phyloP scores from a whole-genome alignment of 2,888 invertebrate species.

The Melipona bicolor region DNA sequence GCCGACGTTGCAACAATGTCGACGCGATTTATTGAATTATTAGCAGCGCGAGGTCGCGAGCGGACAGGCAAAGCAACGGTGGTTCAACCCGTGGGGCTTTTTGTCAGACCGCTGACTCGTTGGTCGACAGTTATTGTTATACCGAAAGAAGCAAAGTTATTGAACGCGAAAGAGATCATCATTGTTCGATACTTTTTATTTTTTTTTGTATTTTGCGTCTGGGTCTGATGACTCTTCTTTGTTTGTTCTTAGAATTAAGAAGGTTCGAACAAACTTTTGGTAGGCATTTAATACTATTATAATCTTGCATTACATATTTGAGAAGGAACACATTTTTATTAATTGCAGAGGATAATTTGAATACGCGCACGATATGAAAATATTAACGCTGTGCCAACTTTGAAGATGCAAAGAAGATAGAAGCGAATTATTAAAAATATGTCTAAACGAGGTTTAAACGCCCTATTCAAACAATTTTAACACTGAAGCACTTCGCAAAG shows the following conservation, averaged over 20 bases:
- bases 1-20: conserved; percentile 31
- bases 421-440: background rate
- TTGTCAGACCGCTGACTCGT: background rate
- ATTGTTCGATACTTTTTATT: too few relatives aligned
- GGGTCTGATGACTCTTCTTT: background rate
- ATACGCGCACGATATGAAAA: background rate
- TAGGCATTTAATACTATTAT: background rate
- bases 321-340: background rate
- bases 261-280: background rate
- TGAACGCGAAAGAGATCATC: background rate
- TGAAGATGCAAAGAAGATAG: background rate
- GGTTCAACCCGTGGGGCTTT: background rate
- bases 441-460: background rate
- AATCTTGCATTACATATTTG: background rate
- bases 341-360: background rate
- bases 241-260: background rate
- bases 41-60: background rate
- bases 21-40: conserved; percentile 50
- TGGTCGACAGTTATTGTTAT: background rate
- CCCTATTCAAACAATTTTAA: conserved; percentile 19
- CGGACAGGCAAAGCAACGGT: conserved; percentile 1
- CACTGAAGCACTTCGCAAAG: conserved; percentile 14
- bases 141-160: background rate
- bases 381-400: background rate
- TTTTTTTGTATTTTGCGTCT: background rate